phyloP scores from a whole-genome alignment of 2,888 invertebrate species.

The Cryptus viduatorius region DNA sequence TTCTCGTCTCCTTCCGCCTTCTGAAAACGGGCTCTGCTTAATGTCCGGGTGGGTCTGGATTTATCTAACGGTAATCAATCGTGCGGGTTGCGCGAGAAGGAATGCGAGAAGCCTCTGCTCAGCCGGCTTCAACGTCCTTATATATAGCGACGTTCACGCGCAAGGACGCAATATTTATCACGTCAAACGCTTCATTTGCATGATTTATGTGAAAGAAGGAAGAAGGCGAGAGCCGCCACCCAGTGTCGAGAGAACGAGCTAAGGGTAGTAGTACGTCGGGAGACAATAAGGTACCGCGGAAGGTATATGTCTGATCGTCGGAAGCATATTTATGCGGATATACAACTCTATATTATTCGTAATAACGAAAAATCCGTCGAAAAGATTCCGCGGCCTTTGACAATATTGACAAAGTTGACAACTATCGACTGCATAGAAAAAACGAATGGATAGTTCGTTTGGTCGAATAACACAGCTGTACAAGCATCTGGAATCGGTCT shows the following conservation, averaged over 20 bases:
- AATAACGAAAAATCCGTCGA: conserved; percentile 35
- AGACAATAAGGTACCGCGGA: not conserved
- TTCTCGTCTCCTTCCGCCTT: conserved; percentile 34
- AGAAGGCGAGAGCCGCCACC: not conserved
- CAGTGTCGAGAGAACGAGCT: conserved; percentile 25
- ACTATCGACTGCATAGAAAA: not conserved
- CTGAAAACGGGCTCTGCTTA: conserved; percentile 74
- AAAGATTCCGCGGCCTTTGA: conserved; percentile 18
- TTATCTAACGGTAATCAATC: conserved; percentile 83
- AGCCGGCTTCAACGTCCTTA: conserved; percentile 28
- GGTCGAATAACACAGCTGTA: not conserved
- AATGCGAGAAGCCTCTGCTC: conserved; percentile 62
- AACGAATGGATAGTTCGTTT: conserved; percentile 29
- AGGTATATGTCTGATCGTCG: not conserved
- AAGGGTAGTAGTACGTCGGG: not conserved
- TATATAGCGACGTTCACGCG: conserved; percentile 29
- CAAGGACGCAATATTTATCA: conserved; percentile 82
- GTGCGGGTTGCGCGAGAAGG: conserved; percentile 73
- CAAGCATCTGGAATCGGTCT: not conserved
- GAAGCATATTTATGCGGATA: conserved; percentile 52
- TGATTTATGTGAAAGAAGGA: conserved; percentile 78
- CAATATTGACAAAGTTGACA: conserved; percentile 46
- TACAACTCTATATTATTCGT: conserved; percentile 41
- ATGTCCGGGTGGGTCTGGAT: conserved; percentile 80
- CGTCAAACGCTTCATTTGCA: conserved; percentile 83